phyloP scores from a whole-genome alignment of 2,888 invertebrate species.

The Crossocerus cetratus region DNA sequence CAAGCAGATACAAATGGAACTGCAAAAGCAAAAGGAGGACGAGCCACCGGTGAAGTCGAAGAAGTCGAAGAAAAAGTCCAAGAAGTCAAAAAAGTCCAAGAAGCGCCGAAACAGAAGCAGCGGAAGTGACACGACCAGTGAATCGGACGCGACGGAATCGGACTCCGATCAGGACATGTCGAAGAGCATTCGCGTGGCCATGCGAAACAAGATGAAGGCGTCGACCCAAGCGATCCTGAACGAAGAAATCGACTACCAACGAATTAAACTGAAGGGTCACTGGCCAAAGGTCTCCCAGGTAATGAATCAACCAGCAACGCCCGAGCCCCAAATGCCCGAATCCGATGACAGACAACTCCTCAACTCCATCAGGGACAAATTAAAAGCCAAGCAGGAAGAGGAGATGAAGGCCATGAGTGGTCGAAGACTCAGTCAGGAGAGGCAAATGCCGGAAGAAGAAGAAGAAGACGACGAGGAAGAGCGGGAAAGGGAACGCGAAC shows the following conservation, averaged over 20 bases:
- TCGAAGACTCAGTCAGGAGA: constrained; percentile 49
- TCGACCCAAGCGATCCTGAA: constrained; percentile 78
- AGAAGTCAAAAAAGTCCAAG: constrained; percentile 78
- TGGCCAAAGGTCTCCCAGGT: constrained; percentile 73
- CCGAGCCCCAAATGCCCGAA: constrained; percentile 63
- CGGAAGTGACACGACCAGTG: constrained; percentile 73
- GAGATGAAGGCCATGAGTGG: constrained; percentile 72
- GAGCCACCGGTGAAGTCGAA: constrained; percentile 78
- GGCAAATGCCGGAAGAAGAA: constrained; percentile 47
- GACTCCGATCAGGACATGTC: constrained; percentile 78
- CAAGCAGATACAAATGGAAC: constrained; percentile 74
- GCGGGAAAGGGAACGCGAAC: constrained; percentile 37
- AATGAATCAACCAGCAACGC: constrained; percentile 60
- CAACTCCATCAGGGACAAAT: constrained; percentile 78
- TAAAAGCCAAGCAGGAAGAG: constrained; percentile 79
- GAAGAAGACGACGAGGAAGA: constrained; percentile 50
- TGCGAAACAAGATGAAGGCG: constrained; percentile 80
- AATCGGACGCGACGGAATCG: constrained; percentile 76
- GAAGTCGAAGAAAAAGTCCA: constrained; percentile 81
- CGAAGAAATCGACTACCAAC: constrained; percentile 75
- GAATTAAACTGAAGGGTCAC: constrained; percentile 77
- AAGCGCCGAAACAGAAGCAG: constrained; percentile 78
- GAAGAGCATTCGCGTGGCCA: constrained; percentile 82
- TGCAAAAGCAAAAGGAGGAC: constrained; percentile 81
- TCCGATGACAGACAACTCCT: constrained; percentile 78